Percentiles rank a stretch among this genome's conserved stretches.
Conservation (phyloP, 92 coral and sea anemone genomes). For the Chrysogorgia sp. region DNA sequence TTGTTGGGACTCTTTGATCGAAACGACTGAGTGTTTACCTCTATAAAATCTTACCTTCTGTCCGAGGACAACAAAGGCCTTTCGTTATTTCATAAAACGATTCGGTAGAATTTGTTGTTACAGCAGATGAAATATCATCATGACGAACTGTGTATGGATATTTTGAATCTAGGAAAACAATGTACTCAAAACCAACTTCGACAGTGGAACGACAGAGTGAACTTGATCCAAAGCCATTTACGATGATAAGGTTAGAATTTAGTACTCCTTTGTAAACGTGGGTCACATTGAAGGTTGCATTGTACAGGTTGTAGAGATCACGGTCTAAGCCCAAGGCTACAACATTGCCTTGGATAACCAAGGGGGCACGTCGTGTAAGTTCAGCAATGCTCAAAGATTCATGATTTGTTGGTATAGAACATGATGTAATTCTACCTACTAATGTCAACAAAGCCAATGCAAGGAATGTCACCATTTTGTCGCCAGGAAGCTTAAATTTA, state of each 20-base stretch:
- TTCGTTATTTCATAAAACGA: background rate
- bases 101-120: conserved; percentile 1
- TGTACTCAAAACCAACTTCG: conserved; percentile 2
- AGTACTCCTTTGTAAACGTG: conserved; percentile 24
- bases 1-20: too few species aligned
- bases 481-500: too few species aligned
- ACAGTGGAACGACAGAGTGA: conserved; percentile 12
- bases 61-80: conserved; percentile 19
- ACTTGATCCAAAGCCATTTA: background rate
- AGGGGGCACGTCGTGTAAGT: conserved; percentile 16
- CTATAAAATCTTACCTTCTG: too few species aligned
- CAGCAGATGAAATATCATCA: conserved; percentile 24
- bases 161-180: conserved; percentile 8
- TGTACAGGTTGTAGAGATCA: background rate
- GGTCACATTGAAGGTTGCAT: conserved; percentile 14
- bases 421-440: background rate
- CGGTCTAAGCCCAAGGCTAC: background rate
- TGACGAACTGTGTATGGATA: background rate
- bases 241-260: background rate
- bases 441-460: background rate
- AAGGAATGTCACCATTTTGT: too few species aligned
- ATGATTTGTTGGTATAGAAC: background rate
- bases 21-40: too few species aligned
- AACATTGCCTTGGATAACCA: conserved; percentile 9
- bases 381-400: background rate